phyloP scores from a whole-genome alignment of 2,113 vertebrate species.

The Halcyon senegalensis region DNA sequence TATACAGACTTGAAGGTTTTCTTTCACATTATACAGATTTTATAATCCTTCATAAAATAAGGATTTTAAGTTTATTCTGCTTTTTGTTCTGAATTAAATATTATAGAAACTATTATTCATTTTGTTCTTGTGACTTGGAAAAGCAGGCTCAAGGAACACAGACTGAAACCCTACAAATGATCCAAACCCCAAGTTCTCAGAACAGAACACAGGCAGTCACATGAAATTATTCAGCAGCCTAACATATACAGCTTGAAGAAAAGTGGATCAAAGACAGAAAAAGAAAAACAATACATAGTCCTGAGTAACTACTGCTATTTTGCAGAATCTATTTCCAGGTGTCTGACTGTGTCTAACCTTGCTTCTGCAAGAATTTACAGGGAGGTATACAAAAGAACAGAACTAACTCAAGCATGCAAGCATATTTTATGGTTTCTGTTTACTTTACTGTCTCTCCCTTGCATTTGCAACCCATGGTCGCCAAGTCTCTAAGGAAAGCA shows the following conservation, averaged over 20 bases:
- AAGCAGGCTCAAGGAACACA: neutral
- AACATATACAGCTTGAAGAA: neutral
- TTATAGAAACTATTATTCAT: neutral
- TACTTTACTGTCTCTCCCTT: neutral
- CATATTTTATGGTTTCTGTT: neutral
- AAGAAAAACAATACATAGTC: neutral
- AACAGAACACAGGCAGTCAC: neutral
- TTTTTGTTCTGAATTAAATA: neutral
- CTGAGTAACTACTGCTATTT: neutral
- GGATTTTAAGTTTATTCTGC: neutral
- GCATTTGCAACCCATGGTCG: neutral
- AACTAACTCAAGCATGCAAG: neutral
- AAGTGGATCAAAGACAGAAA: neutral
- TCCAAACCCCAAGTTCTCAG: neutral
- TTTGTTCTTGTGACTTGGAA: neutral
- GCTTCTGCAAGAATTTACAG: accelerated
- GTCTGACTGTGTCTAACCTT: neutral
- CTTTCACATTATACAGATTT: neutral
- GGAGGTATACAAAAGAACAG: neutral
- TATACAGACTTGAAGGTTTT: neutral
- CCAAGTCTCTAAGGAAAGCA: neutral
- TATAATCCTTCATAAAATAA: neutral
- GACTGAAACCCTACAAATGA: neutral
- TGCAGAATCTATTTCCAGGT: neutral
- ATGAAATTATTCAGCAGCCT: neutral